Conservation (phyloP, 2,888 invertebrate genomes). For the Metacarcinus magister region DNA sequence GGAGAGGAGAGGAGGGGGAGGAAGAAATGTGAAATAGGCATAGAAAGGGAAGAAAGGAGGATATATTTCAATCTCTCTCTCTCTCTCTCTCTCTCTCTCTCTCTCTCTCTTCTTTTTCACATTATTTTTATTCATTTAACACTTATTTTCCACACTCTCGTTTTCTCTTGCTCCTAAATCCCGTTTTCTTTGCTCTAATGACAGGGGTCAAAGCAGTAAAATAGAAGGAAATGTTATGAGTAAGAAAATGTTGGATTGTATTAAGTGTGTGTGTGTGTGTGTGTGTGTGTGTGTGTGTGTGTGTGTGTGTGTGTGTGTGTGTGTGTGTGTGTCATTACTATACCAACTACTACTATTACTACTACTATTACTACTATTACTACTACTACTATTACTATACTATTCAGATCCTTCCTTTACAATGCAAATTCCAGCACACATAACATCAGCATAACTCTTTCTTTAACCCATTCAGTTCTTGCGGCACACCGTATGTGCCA, state of each 20-base stretch:
- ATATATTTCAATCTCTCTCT: not conserved
- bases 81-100: not conserved
- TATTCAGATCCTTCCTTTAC: not conserved
- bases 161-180: not conserved
- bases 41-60: not conserved
- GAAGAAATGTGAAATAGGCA: not conserved
- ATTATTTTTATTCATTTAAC: not conserved
- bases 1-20: not conserved
- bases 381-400: conserved; percentile 34
- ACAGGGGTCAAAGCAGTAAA: not conserved
- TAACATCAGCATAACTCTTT: too few species aligned
- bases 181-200: not conserved
- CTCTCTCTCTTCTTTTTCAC: conserved; percentile 7
- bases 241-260: not conserved
- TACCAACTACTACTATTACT: too few species aligned
- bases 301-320: too few species aligned
- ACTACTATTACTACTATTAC: conserved; percentile 6
- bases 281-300: conserved; percentile 8
- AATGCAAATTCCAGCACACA: too few species aligned
- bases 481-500: too few species aligned
- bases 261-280: conserved; percentile 55
- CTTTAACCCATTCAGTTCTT: too few species aligned
- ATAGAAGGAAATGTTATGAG: not conserved
- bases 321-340: too few species aligned
- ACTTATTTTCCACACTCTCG: not conserved